Percentiles rank a stretch among this genome's conserved stretches.
Evolutionary conservation across 2,113 vertebrate species (phyloP).

Genomic region (Sceloporus undulatus): DNA sequence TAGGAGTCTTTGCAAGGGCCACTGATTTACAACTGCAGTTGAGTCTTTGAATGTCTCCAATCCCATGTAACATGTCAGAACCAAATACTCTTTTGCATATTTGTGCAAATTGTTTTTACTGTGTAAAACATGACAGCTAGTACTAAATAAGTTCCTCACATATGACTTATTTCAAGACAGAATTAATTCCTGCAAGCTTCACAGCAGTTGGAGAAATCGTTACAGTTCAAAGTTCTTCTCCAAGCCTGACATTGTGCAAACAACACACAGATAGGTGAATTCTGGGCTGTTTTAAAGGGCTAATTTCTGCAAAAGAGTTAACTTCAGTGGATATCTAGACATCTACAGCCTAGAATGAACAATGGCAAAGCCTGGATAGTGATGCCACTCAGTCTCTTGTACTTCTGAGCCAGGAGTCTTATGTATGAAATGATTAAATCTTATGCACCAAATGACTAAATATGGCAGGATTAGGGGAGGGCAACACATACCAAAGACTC

Average conservation of each 20-base stretch:
- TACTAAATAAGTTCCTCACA: background rate
- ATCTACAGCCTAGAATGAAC: background rate
- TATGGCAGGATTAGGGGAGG: too few relatives aligned
- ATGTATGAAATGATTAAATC: too few relatives aligned
- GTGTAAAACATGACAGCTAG: background rate
- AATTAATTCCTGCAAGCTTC: background rate
- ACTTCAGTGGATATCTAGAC: background rate
- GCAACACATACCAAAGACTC: too few relatives aligned
- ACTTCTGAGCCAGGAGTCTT: too few relatives aligned
- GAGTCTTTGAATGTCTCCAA: background rate
- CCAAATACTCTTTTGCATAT: background rate
- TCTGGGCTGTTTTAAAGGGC: background rate
- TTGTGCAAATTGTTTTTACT: background rate
- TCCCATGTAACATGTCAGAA: background rate
- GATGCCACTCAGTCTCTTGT: too few relatives aligned
- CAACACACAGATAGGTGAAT: background rate
- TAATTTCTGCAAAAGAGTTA: background rate
- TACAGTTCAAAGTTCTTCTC: background rate
- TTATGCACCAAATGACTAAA: too few relatives aligned
- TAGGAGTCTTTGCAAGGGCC: too few relatives aligned
- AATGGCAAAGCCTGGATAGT: background rate
- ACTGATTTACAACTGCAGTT: too few relatives aligned
- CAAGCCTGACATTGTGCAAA: background rate
- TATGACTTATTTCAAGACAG: background rate
- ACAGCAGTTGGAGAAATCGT: background rate